Evolutionary conservation across 2,113 vertebrate genomes (phyloP).

Genomic region (Oplegnathus fasciatus): DNA sequence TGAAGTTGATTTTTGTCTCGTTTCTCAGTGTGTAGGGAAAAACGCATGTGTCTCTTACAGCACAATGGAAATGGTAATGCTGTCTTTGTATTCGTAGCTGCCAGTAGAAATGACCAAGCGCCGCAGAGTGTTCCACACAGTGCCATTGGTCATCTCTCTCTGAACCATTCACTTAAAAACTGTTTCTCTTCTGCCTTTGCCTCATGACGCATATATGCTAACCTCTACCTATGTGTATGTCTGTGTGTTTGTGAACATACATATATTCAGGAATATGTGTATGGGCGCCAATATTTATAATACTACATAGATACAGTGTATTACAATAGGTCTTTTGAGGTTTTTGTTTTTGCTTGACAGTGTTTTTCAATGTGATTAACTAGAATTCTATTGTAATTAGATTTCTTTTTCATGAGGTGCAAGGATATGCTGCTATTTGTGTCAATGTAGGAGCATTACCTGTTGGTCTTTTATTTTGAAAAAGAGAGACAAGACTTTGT

Average conservation of each 20-base stretch:
- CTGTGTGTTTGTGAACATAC: constrained; percentile 76
- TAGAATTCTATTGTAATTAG: constrained; percentile 70
- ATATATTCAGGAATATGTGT: constrained; percentile 81
- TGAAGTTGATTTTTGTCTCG: constrained; percentile 29
- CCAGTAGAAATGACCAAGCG: constrained; percentile 67
- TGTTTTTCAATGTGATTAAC: constrained; percentile 77
- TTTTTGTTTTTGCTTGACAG: constrained; percentile 75
- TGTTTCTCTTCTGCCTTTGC: constrained; percentile 77
- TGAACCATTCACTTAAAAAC: constrained; percentile 53
- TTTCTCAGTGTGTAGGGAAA: constrained; percentile 51
- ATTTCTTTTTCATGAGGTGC: constrained; percentile 77
- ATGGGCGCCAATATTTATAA: constrained; percentile 75
- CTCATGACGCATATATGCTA: constrained; percentile 79
- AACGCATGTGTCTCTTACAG: constrained; percentile 73
- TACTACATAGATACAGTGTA: constrained; percentile 72
- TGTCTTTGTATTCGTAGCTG: constrained; percentile 70
- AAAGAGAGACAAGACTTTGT: constrained; percentile 74
- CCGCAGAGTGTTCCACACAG: constrained; percentile 42
- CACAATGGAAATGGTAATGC: constrained; percentile 62
- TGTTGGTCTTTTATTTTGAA: constrained; percentile 73
- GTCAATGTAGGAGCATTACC: constrained; percentile 83
- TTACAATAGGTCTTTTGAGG: constrained; percentile 70
- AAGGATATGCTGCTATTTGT: constrained; percentile 89
- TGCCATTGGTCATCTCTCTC: constrained; percentile 78
- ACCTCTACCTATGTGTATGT: constrained; percentile 73